Evolutionary conservation across 1,140 invertebrate genomes (phyloP).

Genomic region (Bemisia tabaci): DNA sequence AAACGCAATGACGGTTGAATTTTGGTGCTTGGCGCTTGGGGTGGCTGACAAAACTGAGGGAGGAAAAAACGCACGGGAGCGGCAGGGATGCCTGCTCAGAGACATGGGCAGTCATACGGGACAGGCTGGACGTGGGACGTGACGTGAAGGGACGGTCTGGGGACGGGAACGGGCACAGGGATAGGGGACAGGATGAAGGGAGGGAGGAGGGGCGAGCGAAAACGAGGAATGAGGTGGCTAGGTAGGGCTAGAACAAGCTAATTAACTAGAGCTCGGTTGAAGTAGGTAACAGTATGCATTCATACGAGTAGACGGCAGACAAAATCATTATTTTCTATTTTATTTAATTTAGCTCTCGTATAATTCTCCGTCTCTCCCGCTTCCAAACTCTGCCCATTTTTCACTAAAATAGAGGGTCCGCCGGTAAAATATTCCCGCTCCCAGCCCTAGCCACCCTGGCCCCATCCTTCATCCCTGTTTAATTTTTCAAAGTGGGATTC

Average conservation of each 20-base stretch:
- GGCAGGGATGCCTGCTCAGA: too few species aligned
- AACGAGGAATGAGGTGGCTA: background rate
- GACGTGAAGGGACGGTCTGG: background rate
- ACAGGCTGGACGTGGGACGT: too few species aligned
- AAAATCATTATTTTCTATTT: conserved; percentile 1
- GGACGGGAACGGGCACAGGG: too few species aligned
- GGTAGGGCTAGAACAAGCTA: background rate
- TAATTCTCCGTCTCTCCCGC: background rate
- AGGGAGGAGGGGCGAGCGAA: too few species aligned
- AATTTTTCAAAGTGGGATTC: background rate
- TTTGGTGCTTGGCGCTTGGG: too few species aligned
- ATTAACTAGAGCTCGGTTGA: background rate
- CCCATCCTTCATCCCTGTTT: background rate
- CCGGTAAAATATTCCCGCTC: background rate
- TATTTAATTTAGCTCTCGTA: background rate
- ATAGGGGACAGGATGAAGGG: too few species aligned
- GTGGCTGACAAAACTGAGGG: too few species aligned
- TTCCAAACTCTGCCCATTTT: background rate
- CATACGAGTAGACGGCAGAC: background rate
- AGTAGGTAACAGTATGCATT: background rate
- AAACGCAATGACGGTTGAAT: too few species aligned
- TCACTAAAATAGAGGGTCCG: background rate
- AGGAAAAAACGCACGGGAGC: too few species aligned
- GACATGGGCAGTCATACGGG: too few species aligned
- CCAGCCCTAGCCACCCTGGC: background rate